A percentile compares a stretch with the other conserved stretches of the same genome.
Conservation (phyloP, 2,888 invertebrate genomes). For the Pollenia griseotomentosa region DNA sequence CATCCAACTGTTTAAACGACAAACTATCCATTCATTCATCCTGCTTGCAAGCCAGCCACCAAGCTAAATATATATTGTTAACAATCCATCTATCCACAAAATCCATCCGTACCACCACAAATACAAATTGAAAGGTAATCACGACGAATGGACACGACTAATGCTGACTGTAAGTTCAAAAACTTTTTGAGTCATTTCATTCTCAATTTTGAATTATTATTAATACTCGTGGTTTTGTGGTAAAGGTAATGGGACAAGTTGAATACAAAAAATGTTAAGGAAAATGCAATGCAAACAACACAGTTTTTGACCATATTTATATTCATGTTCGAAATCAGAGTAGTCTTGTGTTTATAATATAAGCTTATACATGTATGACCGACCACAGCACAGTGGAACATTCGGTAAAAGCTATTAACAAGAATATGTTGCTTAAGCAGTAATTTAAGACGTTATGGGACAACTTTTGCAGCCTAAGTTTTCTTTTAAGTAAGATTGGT, state of each 20-base stretch:
- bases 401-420: no score
- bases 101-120: slow-evolving; percentile 62
- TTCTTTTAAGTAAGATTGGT: no score
- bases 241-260: slow-evolving; percentile 55
- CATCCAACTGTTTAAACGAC: slow-evolving; percentile 53
- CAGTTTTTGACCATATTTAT: slow-evolving; percentile 52
- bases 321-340: slow-evolving; percentile 72
- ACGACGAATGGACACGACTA: slow-evolving; percentile 77
- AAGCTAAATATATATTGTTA: slow-evolving; percentile 14
- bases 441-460: no score
- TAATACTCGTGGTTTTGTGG: slow-evolving; percentile 72
- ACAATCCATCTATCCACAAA: slow-evolving; percentile 47
- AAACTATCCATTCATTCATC: slow-evolving; percentile 44
- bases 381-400: slow-evolving; percentile 75
- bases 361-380: slow-evolving; percentile 76
- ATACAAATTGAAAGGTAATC: slow-evolving; percentile 83
- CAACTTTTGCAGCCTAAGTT: no score
- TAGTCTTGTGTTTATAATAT: slow-evolving; percentile 70
- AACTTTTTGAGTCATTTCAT: slow-evolving; percentile 69
- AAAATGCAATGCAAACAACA: slow-evolving; percentile 7
- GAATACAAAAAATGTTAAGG: neutral
- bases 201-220: slow-evolving; percentile 72
- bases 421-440: no score
- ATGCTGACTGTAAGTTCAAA: slow-evolving; percentile 71
- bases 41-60: slow-evolving; percentile 23